Conservation (phyloP, 2,113 vertebrate genomes). For the Tragelaphus strepsiceros region DNA sequence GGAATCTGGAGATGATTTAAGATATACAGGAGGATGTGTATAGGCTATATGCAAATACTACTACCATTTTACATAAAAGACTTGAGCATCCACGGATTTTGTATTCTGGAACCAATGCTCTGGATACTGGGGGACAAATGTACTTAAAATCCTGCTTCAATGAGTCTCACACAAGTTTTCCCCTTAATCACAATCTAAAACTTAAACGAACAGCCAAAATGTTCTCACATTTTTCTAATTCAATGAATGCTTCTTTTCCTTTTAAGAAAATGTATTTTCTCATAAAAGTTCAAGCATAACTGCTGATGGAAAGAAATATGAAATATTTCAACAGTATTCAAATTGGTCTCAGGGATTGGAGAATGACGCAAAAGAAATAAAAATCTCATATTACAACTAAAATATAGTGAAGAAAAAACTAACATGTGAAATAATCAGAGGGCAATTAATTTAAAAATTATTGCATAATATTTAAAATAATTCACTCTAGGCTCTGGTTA, state of each 20-base stretch:
- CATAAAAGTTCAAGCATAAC: background rate
- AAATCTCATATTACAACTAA: background rate
- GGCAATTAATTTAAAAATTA: constrained; percentile 24
- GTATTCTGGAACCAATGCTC: background rate
- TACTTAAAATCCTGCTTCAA: background rate
- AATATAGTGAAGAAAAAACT: background rate
- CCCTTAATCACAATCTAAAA: background rate
- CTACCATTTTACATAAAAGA: background rate
- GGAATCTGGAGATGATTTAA: background rate
- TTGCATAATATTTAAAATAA: constrained; percentile 1
- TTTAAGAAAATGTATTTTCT: constrained; percentile 4
- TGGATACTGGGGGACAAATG: background rate
- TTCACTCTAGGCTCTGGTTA: constrained; percentile 6
- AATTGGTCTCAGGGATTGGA: background rate
- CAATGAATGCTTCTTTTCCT: background rate
- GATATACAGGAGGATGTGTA: background rate
- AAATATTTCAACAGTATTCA: constrained; percentile 20
- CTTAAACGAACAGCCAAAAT: background rate
- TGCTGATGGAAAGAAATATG: background rate
- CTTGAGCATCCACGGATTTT: background rate
- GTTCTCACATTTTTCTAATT: constrained; percentile 19
- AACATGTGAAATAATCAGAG: constrained; percentile 3
- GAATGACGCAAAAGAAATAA: constrained; percentile 33
- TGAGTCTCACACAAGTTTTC: background rate
- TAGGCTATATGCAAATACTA: background rate